phyloP scores from a whole-genome alignment of 2,113 vertebrate genomes.

The Catharus minimus region DNA sequence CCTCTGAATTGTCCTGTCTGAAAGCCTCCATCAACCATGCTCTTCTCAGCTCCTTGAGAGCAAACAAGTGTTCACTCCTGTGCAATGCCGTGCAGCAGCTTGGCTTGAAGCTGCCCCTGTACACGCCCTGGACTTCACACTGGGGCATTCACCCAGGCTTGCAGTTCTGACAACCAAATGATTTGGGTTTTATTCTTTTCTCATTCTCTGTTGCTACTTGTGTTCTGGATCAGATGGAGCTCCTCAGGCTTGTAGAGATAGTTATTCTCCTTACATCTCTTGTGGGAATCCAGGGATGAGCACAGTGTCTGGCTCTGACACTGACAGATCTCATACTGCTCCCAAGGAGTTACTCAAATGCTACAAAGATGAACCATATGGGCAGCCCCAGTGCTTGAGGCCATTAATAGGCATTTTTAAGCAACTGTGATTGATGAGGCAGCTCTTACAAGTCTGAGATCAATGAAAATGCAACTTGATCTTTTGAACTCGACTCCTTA shows the following conservation, averaged over 20 bases:
- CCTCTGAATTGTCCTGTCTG: neutral
- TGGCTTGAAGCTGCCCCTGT: neutral
- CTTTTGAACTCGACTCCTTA: constrained; percentile 77
- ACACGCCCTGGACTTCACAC: neutral
- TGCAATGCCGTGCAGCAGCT: neutral
- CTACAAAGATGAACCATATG: constrained; percentile 82
- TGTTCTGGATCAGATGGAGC: neutral
- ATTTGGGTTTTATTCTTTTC: neutral
- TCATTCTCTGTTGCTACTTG: neutral
- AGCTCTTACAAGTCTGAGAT: constrained; percentile 80
- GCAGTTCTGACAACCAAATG: neutral
- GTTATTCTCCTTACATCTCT: neutral
- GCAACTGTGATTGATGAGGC: constrained; percentile 80
- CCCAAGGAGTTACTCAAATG: constrained; percentile 75
- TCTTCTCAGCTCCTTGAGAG: neutral
- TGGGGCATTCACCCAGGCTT: neutral
- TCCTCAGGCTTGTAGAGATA: neutral
- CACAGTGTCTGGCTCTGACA: constrained; percentile 58
- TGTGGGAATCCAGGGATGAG: neutral
- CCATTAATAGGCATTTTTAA: constrained; percentile 79
- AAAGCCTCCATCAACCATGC: neutral
- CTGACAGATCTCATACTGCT: constrained; percentile 72
- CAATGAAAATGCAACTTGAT: constrained; percentile 81
- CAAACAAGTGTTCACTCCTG: neutral
- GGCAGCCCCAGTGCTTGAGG: constrained; percentile 56